These are phyloP conservation scores for Vannuccia rotundouncinata DNA, from an alignment of 2,888 invertebrate genomes.

Conservation along the genomic window DNA sequence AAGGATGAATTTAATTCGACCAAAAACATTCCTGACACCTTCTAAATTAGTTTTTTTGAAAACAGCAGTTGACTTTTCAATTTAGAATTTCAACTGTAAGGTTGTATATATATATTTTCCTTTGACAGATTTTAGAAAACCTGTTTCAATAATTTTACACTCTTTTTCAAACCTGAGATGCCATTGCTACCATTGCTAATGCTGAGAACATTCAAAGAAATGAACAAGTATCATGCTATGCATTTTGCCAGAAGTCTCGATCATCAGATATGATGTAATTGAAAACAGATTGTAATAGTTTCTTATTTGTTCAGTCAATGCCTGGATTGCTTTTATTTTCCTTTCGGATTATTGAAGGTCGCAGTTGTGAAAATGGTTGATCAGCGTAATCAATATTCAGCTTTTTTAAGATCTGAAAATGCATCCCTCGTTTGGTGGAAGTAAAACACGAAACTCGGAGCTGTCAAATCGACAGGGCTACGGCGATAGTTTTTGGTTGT, in stretches of 20 bases:
- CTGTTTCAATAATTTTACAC: background rate
- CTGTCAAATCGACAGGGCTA: constrained; percentile 35
- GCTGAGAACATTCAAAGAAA: constrained; percentile 8
- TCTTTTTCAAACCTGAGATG: background rate
- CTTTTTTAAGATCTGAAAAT: constrained; percentile 33
- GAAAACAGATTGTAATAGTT: constrained; percentile 9
- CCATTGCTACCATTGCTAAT: background rate
- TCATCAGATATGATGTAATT: constrained; percentile 14
- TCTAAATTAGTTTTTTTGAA: background rate
- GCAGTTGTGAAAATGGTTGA: constrained; percentile 11
- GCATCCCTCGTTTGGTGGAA: constrained; percentile 37
- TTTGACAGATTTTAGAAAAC: constrained; percentile 11
- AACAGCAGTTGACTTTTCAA: background rate
- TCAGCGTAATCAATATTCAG: constrained; percentile 14
- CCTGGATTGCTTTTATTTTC: too few relatives aligned
- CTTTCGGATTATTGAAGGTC: too few relatives aligned
- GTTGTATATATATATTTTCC: background rate
- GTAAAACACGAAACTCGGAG: constrained; percentile 38
- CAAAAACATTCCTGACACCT: constrained; percentile 18
- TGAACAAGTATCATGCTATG: background rate
- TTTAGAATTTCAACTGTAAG: background rate
- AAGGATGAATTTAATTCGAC: background rate
- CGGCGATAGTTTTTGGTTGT: constrained; percentile 34
- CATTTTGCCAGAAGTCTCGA: constrained; percentile 7
- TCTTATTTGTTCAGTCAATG: constrained; percentile 10